Percentiles rank a stretch among this genome's conserved stretches.
These are phyloP conservation scores for Caranx ignobilis DNA, from an alignment of 2,113 vertebrate genomes.

Conservation along the genomic window DNA sequence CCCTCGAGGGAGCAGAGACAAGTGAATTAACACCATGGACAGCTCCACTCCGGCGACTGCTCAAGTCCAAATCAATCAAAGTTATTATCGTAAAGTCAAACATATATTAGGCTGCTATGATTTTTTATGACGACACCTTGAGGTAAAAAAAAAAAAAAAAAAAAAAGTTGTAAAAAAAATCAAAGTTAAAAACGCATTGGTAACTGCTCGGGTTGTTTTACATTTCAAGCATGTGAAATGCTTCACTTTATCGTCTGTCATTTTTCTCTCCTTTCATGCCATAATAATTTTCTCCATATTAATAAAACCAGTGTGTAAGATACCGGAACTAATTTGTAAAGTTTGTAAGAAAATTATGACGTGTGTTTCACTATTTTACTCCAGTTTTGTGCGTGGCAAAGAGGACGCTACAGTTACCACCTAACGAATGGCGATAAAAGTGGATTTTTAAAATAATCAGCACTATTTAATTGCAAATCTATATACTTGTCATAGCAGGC, in stretches of 20 bases:
- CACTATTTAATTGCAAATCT: conserved; percentile 86
- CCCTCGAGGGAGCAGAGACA: neutral
- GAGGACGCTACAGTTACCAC: neutral
- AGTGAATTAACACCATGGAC: conserved; percentile 60
- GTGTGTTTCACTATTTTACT: neutral
- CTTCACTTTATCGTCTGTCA: conserved; percentile 88
- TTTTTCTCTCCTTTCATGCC: conserved; percentile 88
- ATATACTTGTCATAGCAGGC: conserved; percentile 83
- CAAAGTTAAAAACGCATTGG: conserved; percentile 83
- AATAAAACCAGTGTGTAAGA: conserved; percentile 81
- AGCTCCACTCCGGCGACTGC: conserved; percentile 84
- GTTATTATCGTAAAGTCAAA: conserved; percentile 88
- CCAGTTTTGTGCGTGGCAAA: neutral
- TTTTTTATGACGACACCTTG: conserved; percentile 79
- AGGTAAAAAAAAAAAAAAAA: conserved; percentile 84
- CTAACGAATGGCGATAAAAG: conserved; percentile 13
- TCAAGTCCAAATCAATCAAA: conserved; percentile 89
- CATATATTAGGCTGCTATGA: neutral
- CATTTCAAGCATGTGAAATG: conserved; percentile 52
- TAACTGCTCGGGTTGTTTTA: conserved; percentile 90
- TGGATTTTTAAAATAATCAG: conserved; percentile 76
- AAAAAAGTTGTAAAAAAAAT: neutral
- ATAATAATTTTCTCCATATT: conserved; percentile 92
- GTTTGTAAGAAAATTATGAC: neutral
- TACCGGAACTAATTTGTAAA: neutral